A percentile compares a stretch with the other conserved stretches of the same genome.
phyloP scores from a whole-genome alignment of 1,140 invertebrate species.

The Sinonovacula constricta region DNA sequence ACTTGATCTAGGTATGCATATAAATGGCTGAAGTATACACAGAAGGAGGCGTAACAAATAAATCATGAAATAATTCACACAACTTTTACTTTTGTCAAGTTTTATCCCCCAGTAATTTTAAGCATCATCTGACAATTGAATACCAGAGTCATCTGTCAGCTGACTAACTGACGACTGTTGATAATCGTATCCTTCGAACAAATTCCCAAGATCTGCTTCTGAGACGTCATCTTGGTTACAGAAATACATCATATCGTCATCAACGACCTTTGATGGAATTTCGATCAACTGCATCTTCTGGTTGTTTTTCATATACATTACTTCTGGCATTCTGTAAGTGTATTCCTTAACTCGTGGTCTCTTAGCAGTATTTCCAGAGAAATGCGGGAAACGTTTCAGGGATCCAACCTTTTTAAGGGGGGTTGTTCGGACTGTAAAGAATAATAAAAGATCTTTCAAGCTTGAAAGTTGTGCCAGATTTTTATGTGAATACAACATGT shows the following conservation, averaged over 20 bases:
- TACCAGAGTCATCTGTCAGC: background rate
- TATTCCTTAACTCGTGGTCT: conserved; percentile 10
- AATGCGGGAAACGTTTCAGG: too few relatives aligned
- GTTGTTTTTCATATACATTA: conserved; percentile 50
- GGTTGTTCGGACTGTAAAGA: too few relatives aligned
- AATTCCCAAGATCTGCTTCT: conserved; percentile 21
- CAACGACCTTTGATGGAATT: conserved; percentile 26
- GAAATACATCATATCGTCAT: conserved; percentile 52
- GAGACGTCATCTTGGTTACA: conserved; percentile 30
- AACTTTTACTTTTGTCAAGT: too few relatives aligned
- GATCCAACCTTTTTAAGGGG: too few relatives aligned
- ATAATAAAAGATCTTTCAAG: conserved; percentile 34
- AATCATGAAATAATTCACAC: too few relatives aligned
- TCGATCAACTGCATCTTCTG: conserved; percentile 48
- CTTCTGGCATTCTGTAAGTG: conserved; percentile 46
- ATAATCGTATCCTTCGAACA: conserved; percentile 39
- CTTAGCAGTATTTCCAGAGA: too few relatives aligned
- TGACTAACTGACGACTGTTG: background rate
- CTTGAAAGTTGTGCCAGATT: background rate
- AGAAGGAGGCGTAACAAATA: too few relatives aligned
- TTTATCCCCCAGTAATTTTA: too few relatives aligned
- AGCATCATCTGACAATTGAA: background rate
- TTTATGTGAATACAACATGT: too few relatives aligned
- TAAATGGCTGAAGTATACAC: too few relatives aligned
- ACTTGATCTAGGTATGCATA: too few relatives aligned